Conservation (phyloP, 2,888 invertebrate genomes). For the Automeris io region DNA sequence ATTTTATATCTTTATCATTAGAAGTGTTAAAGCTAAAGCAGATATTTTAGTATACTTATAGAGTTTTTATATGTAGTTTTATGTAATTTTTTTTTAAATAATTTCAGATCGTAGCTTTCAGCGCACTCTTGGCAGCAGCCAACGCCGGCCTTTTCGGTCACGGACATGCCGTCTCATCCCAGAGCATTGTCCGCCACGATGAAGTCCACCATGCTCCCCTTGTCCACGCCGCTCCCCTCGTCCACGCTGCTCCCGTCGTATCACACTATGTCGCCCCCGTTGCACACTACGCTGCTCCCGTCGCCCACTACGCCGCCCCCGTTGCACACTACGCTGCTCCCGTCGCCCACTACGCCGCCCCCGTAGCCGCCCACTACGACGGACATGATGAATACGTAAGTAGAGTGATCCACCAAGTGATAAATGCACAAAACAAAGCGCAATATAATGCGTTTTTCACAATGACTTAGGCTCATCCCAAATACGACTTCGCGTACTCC, state of each 20-base stretch:
- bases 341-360: constrained; percentile 23
- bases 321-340: constrained; percentile 17
- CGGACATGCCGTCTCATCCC: constrained; percentile 11
- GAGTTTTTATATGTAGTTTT: too few species aligned
- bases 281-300: constrained; percentile 19
- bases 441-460: neutral
- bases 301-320: constrained; percentile 11
- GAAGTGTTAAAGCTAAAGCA: too few species aligned
- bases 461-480: constrained; percentile 46
- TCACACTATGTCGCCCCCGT: constrained; percentile 22
- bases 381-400: constrained; percentile 30
- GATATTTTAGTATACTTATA: too few species aligned
- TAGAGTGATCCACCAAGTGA: neutral
- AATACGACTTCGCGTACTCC: constrained; percentile 69
- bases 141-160: constrained; percentile 28
- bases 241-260: constrained; percentile 21
- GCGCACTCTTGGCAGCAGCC: constrained; percentile 32
- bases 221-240: constrained; percentile 21
- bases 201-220: constrained; percentile 4
- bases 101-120: constrained; percentile 28
- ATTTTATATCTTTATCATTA: constrained; percentile 12
- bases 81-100: neutral
- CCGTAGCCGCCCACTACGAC: constrained; percentile 26
- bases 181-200: too few species aligned
- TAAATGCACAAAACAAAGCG: too few species aligned